Conservation (phyloP, 1,140 invertebrate genomes). For the Drosophila ogumai region DNA sequence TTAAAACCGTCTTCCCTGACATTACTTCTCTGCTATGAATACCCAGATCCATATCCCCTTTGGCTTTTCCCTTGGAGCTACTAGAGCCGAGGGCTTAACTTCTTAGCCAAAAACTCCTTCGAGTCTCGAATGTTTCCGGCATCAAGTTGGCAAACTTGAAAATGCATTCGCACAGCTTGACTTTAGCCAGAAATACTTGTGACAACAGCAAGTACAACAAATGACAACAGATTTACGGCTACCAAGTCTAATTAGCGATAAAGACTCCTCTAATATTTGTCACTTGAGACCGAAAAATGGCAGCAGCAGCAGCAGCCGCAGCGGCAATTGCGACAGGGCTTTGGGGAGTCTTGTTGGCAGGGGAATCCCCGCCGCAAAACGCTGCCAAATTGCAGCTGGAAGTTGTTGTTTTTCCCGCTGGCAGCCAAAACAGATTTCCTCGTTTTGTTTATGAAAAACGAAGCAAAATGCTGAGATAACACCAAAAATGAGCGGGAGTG, state of each 20-base stretch:
- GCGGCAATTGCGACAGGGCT: conserved; percentile 36
- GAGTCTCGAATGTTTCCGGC: conserved; percentile 74
- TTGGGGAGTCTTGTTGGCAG: conserved; percentile 14
- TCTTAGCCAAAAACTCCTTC: conserved; percentile 49
- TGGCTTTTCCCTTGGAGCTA: neutral
- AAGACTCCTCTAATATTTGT: conserved; percentile 83
- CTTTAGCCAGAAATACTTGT: conserved; percentile 12
- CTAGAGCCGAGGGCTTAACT: conserved; percentile 28
- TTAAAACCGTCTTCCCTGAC: conserved; percentile 34
- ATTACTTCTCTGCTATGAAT: conserved; percentile 15
- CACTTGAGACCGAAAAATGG: conserved; percentile 79
- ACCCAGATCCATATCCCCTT: conserved; percentile 9
- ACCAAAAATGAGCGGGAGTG: neutral
- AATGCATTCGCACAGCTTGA: conserved; percentile 67
- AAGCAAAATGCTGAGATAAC: conserved; percentile 32
- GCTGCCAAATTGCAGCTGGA: conserved; percentile 77
- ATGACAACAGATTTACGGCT: conserved; percentile 82
- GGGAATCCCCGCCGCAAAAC: conserved; percentile 50
- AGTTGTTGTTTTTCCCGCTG: conserved; percentile 62
- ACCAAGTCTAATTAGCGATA: conserved; percentile 83
- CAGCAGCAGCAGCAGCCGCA: conserved; percentile 41
- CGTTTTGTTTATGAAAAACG: conserved; percentile 82
- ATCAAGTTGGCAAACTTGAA: conserved; percentile 72
- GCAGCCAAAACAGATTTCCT: conserved; percentile 75
- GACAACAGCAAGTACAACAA: conserved; percentile 47